Base-by-base conservation (phyloP, 1,140 invertebrate species). In the Diuraphis noxia region DNA sequence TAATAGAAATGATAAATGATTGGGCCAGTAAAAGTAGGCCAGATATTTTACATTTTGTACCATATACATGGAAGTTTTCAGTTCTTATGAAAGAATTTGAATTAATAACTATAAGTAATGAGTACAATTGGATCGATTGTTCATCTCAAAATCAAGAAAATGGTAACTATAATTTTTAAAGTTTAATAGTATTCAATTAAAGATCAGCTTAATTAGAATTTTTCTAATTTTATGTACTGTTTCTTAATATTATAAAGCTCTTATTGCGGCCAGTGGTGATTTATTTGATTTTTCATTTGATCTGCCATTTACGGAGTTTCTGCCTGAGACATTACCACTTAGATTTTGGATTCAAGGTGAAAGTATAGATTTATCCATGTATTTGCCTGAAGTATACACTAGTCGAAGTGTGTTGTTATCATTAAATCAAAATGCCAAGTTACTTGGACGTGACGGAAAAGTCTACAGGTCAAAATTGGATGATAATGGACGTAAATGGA, bases 121-220 rank as follows among this genome's bases (percentile, higher is more conserved):
- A 99, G 93, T 98, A 98, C 94, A 99, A 99, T 94, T 99, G 98
- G 99, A 97, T 99, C 92, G 99, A 99, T 94, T 99, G 98, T 93
- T 98, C 98, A 84, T 98, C 97, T 77, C 97, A 98, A 82, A 97
- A 97, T 93, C 97, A 98, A 94, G 98, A 99, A 95, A 99, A 99
- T 94, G 94, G 96, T 96, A 94, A 93, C 92, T 93, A 92, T 63
- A 46, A 91, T 25, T 49, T 77, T 79, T 86, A 30, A 13, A 36
- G 19, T 81, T 25, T 91, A 30, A 43, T 25, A 38, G 2, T 91
- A 25, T 84, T 85, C 46, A 49, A 17, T 85, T 49, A 81, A 49
- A 63, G 34, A 63, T 81, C 38, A 49, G 1, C 1, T 19, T 43
- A 43, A 43, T 36, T 92, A 82, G 92, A 92, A 52, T 36, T 21